Evolutionary conservation across 2,113 vertebrate species (phyloP).

Genomic region (Furnarius figulus): DNA sequence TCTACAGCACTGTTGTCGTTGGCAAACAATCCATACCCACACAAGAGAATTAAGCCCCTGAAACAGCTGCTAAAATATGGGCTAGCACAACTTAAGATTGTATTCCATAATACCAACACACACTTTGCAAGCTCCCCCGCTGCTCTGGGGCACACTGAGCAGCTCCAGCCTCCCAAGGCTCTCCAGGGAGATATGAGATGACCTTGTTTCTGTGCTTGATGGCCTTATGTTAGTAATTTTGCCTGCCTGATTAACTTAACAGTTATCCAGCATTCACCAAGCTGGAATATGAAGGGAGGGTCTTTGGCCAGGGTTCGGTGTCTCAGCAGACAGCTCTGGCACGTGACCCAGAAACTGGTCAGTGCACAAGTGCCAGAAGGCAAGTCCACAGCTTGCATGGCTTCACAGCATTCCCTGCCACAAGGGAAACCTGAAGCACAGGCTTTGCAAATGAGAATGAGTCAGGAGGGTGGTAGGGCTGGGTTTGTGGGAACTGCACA

Average conservation of each 20-base stretch:
- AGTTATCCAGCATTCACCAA: neutral
- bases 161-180: neutral
- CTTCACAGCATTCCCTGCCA: neutral
- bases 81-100: neutral
- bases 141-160: neutral
- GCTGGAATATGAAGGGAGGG: neutral
- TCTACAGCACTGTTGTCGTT: neutral
- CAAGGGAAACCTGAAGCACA: neutral
- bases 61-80: neutral
- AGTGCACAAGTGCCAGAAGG: neutral
- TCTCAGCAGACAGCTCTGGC: neutral
- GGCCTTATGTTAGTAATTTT: neutral
- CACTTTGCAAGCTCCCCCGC: neutral
- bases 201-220: neutral
- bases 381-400: neutral
- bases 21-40: slow-evolving; percentile 16
- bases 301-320: neutral
- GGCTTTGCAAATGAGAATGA: neutral
- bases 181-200: neutral
- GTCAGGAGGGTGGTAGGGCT: neutral
- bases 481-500: neutral
- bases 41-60: neutral
- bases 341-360: neutral
- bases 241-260: neutral
- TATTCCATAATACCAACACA: neutral